Conservation (phyloP, 2,888 invertebrate genomes). For the Cerceris rybyensis region DNA sequence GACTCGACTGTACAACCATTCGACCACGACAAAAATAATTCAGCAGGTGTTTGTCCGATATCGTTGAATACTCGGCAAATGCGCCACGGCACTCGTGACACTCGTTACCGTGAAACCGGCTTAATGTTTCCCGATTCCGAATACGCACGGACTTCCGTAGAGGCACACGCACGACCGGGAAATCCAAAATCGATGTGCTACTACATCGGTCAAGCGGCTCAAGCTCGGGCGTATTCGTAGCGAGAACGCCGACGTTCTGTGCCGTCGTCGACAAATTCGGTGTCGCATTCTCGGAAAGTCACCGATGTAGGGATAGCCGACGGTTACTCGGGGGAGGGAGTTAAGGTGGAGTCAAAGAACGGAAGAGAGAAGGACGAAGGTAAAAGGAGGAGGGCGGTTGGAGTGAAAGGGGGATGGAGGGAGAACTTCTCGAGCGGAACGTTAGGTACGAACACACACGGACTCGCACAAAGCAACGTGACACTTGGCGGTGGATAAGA, state of each 20-base stretch:
- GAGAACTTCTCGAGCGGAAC: slow-evolving; percentile 23
- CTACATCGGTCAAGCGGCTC: slow-evolving; percentile 57
- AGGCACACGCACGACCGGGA: slow-evolving; percentile 50
- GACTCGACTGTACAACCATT: too few species aligned
- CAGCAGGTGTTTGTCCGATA: too few species aligned
- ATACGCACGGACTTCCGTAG: slow-evolving; percentile 38
- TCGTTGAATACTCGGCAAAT: too few species aligned
- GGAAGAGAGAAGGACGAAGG: slow-evolving; percentile 18
- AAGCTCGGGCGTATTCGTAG: slow-evolving; percentile 50
- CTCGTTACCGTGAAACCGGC: neutral
- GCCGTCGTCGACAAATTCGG: slow-evolving; percentile 62
- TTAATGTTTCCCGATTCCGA: slow-evolving; percentile 35
- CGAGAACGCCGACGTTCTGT: slow-evolving; percentile 52
- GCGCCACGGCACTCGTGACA: too few species aligned
- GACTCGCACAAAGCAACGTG: slow-evolving; percentile 1
- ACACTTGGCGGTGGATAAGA: slow-evolving; percentile 36
- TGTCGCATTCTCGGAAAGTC: slow-evolving; percentile 65
- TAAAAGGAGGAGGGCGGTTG: neutral
- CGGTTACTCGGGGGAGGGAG: slow-evolving; percentile 15
- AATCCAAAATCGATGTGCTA: slow-evolving; percentile 59
- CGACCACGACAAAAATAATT: too few species aligned
- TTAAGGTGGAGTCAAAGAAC: slow-evolving; percentile 57
- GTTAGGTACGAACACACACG: slow-evolving; percentile 36
- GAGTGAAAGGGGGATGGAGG: slow-evolving; percentile 21
- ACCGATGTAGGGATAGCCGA: slow-evolving; percentile 47